Evolutionary conservation across 2,113 vertebrate genomes (phyloP).

Genomic region (Bolborhynchus lineola): DNA sequence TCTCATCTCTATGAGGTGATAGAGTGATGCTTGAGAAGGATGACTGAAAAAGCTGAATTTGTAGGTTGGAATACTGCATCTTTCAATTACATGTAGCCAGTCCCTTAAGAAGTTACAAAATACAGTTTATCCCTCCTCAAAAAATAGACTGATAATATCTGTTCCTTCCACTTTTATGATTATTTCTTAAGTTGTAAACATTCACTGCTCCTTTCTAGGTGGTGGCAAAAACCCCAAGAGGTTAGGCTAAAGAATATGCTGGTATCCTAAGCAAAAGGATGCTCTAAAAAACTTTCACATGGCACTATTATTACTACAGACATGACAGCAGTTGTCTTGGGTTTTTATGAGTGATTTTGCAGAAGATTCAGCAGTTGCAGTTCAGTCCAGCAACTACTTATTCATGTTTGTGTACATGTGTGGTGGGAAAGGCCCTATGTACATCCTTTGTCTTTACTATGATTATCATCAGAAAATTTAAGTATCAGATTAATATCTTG

Average conservation of each 20-base stretch:
- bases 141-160: background rate
- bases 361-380: background rate
- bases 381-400: background rate
- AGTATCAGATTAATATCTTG: background rate
- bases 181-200: background rate
- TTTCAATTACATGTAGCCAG: background rate
- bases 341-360: background rate
- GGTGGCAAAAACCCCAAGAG: background rate
- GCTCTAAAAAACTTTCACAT: background rate
- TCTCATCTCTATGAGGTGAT: background rate
- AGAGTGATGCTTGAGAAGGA: background rate
- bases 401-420: background rate
- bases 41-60: background rate
- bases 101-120: background rate
- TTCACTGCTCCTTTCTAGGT: background rate
- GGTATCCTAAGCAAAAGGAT: background rate
- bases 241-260: background rate
- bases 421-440: background rate
- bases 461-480: background rate
- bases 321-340: background rate
- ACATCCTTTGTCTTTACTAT: background rate
- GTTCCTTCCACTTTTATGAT: background rate
- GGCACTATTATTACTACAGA: background rate
- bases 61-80: background rate
- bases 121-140: background rate